phyloP scores from a whole-genome alignment of 1,140 invertebrate genomes.

The Grapholita molesta region DNA sequence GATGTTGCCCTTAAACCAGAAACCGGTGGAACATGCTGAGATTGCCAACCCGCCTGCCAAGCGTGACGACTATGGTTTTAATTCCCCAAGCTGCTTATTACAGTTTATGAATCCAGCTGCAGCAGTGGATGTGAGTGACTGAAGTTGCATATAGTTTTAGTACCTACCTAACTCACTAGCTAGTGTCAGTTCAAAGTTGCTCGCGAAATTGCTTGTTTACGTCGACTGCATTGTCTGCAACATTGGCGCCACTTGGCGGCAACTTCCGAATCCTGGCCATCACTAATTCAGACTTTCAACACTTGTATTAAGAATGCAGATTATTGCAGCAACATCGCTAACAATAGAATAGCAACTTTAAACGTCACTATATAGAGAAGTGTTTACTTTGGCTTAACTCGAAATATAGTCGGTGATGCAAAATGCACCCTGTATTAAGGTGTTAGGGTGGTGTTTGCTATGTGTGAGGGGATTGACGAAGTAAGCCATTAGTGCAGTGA shows the following conservation, averaged over 20 bases:
- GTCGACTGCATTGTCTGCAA: not conserved
- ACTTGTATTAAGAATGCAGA: constrained; percentile 12
- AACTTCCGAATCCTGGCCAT: not conserved
- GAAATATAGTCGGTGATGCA: not conserved
- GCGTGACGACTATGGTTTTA: no score
- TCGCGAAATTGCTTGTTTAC: no score
- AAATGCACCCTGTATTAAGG: not conserved
- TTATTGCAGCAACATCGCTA: not conserved
- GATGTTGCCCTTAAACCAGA: no score
- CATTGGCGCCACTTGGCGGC: not conserved
- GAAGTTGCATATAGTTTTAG: no score
- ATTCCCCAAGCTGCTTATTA: no score
- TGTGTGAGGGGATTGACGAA: not conserved
- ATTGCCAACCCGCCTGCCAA: no score
- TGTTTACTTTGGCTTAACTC: not conserved
- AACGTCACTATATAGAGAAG: not conserved
- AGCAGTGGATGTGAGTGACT: no score
- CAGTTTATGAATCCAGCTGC: no score
- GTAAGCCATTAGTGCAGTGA: constrained; percentile 7
- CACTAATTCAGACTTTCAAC: not conserved
- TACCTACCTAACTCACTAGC: no score
- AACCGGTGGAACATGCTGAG: no score
- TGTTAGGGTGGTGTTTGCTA: not conserved
- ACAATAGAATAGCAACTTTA: not conserved
- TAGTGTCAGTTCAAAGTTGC: no score